These are phyloP conservation scores for Anastatus disparis DNA, from an alignment of 1,140 invertebrate genomes.

Conservation along the genomic window DNA sequence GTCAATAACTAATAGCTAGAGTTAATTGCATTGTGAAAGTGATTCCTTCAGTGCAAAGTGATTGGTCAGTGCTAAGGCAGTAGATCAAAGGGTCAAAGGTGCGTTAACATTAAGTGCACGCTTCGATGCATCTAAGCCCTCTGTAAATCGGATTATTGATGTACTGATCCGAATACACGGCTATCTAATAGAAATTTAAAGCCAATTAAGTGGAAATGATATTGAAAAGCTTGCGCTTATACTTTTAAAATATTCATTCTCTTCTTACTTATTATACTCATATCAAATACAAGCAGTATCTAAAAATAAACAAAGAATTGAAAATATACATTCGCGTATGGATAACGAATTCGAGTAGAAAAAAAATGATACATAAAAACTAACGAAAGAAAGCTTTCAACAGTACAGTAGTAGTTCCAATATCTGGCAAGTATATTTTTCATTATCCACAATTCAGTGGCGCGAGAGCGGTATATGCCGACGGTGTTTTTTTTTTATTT, in stretches of 20 bases:
- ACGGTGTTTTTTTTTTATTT: too few relatives aligned
- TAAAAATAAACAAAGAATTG: too few relatives aligned
- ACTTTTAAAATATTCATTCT: too few relatives aligned
- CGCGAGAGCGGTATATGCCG: background rate
- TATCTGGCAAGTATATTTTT: slow-evolving; percentile 24
- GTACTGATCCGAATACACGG: too few relatives aligned
- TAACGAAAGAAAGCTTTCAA: background rate
- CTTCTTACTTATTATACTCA: background rate
- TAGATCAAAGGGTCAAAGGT: slow-evolving; percentile 22
- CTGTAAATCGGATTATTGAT: too few relatives aligned
- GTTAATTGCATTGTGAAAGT: slow-evolving; percentile 26
- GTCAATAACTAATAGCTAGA: background rate
- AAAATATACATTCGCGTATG: too few relatives aligned
- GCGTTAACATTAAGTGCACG: background rate
- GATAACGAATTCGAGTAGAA: background rate
- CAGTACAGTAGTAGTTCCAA: slow-evolving; percentile 1
- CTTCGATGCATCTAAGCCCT: background rate
- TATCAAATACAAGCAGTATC: too few relatives aligned
- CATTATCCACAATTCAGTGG: slow-evolving; percentile 17
- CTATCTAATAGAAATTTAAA: too few relatives aligned
- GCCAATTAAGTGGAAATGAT: too few relatives aligned
- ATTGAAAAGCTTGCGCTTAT: too few relatives aligned
- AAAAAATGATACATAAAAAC: background rate
- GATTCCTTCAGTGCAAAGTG: slow-evolving; percentile 19
- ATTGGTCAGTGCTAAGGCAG: background rate